phyloP scores from a whole-genome alignment of 2,888 invertebrate species.

The Polydrusus tereticollis region DNA sequence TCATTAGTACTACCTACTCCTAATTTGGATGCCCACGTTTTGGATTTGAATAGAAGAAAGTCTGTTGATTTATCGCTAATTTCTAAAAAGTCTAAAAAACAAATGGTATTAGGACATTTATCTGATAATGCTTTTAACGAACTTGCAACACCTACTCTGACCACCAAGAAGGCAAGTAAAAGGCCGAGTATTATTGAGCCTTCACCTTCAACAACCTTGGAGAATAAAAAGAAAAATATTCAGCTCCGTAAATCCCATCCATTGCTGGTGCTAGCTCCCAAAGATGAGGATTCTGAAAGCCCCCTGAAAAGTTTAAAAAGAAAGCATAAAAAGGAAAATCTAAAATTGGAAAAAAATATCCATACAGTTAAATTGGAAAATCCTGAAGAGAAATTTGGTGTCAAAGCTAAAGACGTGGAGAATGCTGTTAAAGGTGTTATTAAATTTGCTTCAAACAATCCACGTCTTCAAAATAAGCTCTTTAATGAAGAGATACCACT shows the following conservation, averaged over 20 bases:
- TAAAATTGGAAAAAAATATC: background rate
- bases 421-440: conserved; percentile 55
- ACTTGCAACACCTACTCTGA: too few relatives aligned
- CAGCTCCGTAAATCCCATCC: background rate
- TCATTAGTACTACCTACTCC: conserved; percentile 24
- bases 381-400: conserved; percentile 39
- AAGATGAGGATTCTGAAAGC: background rate
- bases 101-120: background rate
- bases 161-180: background rate
- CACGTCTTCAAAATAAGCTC: conserved; percentile 64
- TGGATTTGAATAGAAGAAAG: conserved; percentile 12
- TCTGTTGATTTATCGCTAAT: background rate
- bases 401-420: conserved; percentile 49
- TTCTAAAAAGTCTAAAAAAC: background rate
- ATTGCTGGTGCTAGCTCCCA: background rate
- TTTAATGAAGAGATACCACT: conserved; percentile 73
- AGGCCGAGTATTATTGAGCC: background rate
- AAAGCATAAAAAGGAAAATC: background rate
- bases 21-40: background rate
- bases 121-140: background rate
- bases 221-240: background rate
- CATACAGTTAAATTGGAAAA: conserved; percentile 17
- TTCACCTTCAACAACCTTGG: too few relatives aligned
- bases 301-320: background rate
- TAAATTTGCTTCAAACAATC: conserved; percentile 60